phyloP scores from a whole-genome alignment of 2,113 vertebrate species.

The Leuciscus idus region DNA sequence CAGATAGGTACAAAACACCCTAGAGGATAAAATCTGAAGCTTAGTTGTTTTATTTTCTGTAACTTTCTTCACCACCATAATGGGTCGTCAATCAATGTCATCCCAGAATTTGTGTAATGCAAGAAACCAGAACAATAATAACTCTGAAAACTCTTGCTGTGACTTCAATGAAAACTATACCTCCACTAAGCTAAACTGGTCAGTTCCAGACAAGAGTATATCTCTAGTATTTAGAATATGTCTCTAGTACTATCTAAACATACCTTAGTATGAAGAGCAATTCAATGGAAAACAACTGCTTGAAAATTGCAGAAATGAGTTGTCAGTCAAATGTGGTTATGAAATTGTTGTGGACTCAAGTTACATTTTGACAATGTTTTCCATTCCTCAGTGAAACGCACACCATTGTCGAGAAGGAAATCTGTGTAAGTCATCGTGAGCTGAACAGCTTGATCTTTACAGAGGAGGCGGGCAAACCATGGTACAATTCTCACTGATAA shows the following conservation, averaged over 20 bases:
- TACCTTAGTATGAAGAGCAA: background rate
- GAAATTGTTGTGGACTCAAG: background rate
- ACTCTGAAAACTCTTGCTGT: too few relatives aligned
- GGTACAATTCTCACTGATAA: slow-evolving; percentile 70
- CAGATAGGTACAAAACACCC: background rate
- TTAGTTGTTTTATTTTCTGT: background rate
- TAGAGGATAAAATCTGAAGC: background rate
- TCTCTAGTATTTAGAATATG: background rate
- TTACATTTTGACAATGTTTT: background rate
- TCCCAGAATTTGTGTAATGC: background rate
- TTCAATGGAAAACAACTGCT: background rate
- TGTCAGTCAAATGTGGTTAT: background rate
- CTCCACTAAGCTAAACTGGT: background rate
- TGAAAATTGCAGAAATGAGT: background rate
- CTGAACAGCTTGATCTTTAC: slow-evolving; percentile 75
- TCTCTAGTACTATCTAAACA: background rate
- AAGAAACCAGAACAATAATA: background rate
- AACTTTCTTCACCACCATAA: background rate
- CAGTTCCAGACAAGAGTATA: slow-evolving; percentile 5
- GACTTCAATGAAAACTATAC: background rate
- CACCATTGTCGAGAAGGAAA: slow-evolving; percentile 57
- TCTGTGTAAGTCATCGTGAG: slow-evolving; percentile 67
- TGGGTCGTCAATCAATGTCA: background rate
- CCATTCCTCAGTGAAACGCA: background rate
- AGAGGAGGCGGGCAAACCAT: slow-evolving; percentile 77